Evolutionary conservation across 2,797 vertebrate genomes (phyloP), one percentile per base, ranked within the genome.

Genomic region (Pipistrellus kuhlii): DNA sequence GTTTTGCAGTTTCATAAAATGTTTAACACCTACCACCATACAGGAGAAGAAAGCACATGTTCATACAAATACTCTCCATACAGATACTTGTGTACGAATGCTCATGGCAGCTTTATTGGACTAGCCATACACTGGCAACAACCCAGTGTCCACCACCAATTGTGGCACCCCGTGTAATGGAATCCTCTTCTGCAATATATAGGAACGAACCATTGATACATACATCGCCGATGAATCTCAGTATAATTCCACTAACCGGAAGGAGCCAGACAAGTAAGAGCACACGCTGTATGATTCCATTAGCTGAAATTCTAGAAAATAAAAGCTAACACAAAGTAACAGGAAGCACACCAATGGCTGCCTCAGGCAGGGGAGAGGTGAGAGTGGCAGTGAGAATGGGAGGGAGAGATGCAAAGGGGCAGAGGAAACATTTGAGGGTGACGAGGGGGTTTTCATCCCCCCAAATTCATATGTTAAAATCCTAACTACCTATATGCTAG

Each of bases 231-330:
- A 13, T 15, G 76, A 35, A 57, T n/a, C 14, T 14, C 46, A 2
- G 0, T 12, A 2, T 17, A 32, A 27, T 32, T 25, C 17, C 5
- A 8, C 5, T 1, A 35, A 80, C 59, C 9, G n/a, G 6, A 62
- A 84, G 59, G 27, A 27, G 8, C n/a, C 66, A 51, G 92, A 30
- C 10, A 2, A 14, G 10, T 17, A 7, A 68, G 10, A 25, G 53
- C 30, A 27, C 2, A 10, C 5, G 3, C 25, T 27, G n/a, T n/a
- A 7, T 1, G 20, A 32, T 23, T 46, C 27, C 17, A 25, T 55
- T n/a, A 55, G 51, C 20, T 13, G 48, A n/a, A 21, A 38, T 84
- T 72, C n/a, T 57, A 20, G 90, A 84, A 93, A 72, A 62, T 20
- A n/a, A 38, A 81, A 32, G 32, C 12, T 23, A 23, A 41, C 17